These are phyloP conservation scores for Clupea harengus DNA, from an alignment of 2,113 vertebrate genomes.

Conservation along the genomic window DNA sequence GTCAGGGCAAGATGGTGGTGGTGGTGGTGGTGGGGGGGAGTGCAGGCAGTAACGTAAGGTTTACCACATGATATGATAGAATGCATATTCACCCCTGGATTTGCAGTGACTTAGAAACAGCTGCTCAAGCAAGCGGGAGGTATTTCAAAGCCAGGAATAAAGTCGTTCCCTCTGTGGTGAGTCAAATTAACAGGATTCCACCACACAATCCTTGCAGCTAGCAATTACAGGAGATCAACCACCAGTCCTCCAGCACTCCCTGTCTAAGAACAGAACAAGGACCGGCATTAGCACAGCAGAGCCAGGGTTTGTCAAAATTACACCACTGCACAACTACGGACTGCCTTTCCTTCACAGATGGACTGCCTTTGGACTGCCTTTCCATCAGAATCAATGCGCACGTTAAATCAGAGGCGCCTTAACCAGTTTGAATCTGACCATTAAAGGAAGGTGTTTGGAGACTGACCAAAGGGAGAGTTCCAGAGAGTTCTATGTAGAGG, in stretches of 20 bases:
- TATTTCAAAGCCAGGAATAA: neutral
- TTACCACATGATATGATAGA: neutral
- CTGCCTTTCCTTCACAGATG: neutral
- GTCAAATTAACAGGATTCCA: constrained; percentile 6
- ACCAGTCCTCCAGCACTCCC: neutral
- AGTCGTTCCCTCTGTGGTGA: neutral
- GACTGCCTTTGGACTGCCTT: neutral
- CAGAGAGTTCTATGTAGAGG: neutral
- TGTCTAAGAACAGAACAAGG: neutral
- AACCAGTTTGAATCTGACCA: neutral
- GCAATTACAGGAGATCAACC: neutral
- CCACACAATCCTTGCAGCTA: neutral
- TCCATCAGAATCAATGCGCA: neutral
- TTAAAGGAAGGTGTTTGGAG: neutral
- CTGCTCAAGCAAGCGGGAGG: neutral
- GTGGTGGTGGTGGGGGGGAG: neutral
- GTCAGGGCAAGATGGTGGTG: neutral
- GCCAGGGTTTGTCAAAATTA: neutral
- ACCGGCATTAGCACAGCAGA: neutral
- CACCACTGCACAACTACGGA: neutral
- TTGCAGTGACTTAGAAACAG: neutral
- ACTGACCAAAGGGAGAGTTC: neutral
- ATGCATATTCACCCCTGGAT: neutral
- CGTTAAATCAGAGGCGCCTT: neutral
- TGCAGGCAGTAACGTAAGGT: constrained; percentile 1